These are phyloP conservation scores for Anguilla megastoma DNA, from an alignment of 2,797 vertebrate genomes.

Conservation along the genomic window DNA sequence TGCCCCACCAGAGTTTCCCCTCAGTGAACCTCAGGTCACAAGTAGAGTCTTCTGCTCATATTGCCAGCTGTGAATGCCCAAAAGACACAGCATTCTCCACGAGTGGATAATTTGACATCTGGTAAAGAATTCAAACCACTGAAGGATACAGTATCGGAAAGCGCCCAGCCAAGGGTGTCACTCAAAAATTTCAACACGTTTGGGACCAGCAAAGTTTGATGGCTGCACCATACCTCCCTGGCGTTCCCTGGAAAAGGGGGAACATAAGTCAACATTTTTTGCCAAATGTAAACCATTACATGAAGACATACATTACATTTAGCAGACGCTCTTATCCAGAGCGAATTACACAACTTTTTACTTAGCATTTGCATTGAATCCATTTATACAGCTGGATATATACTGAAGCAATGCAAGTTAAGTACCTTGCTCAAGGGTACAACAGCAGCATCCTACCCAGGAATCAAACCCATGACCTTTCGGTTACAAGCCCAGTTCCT, in stretches of 20 bases:
- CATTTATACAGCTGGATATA: too few relatives aligned
- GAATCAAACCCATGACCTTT: too few relatives aligned
- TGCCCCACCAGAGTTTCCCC: not conserved
- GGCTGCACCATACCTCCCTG: conserved; percentile 70
- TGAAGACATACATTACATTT: not conserved
- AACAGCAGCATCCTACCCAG: too few relatives aligned
- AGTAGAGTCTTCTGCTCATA: not conserved
- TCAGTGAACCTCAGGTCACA: not conserved
- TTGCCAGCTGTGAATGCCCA: not conserved
- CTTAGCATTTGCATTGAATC: too few relatives aligned
- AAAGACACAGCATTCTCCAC: not conserved
- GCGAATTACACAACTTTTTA: too few relatives aligned
- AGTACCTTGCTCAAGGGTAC: too few relatives aligned
- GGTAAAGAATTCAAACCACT: not conserved
- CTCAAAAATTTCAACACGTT: conserved; percentile 31
- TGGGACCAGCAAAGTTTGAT: conserved; percentile 61
- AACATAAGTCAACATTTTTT: not conserved
- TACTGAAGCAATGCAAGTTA: too few relatives aligned
- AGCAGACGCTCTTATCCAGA: too few relatives aligned
- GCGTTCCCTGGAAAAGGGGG: conserved; percentile 55
- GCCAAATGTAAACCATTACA: not conserved
- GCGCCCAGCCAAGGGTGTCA: conserved; percentile 26
- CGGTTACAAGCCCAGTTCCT: too few relatives aligned
- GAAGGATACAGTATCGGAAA: not conserved
- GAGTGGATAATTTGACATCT: not conserved